phyloP scores from a whole-genome alignment of 1,140 invertebrate genomes.

The Heterodera carotae region DNA sequence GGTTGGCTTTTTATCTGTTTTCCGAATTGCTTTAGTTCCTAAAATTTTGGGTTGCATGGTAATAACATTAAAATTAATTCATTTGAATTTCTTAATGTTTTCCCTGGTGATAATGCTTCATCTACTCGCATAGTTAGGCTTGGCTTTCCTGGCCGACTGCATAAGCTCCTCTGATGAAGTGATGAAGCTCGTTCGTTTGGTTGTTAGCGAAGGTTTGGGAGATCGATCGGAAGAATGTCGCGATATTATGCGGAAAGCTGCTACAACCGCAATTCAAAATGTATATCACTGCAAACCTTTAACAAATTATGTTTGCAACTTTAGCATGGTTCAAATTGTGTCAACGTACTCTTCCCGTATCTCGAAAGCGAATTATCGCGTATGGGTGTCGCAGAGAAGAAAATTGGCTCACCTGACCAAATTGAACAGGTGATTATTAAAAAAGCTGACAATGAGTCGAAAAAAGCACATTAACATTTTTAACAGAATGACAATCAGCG shows the following conservation, averaged over 20 bases:
- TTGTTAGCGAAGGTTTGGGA: conserved; percentile 79
- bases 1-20: conserved; percentile 9
- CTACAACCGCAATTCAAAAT: conserved; percentile 83
- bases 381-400: background rate
- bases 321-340: conserved; percentile 44
- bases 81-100: too few relatives aligned
- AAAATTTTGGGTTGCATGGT: too few relatives aligned
- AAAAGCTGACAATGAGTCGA: background rate
- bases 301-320: conserved; percentile 31
- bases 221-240: conserved; percentile 82
- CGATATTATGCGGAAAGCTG: conserved; percentile 86
- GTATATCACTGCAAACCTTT: background rate
- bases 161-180: conserved; percentile 73
- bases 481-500: conserved; percentile 88
- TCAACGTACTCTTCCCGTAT: conserved; percentile 78
- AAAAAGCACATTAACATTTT: conserved; percentile 12
- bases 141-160: conserved; percentile 72
- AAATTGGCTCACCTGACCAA: background rate
- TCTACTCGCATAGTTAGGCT: conserved; percentile 67
- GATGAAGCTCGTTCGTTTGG: conserved; percentile 65
- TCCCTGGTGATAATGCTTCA: conserved; percentile 65
- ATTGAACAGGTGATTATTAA: background rate
- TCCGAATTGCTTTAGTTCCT: background rate
- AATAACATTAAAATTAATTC: too few relatives aligned
- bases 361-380: conserved; percentile 69